These are phyloP conservation scores for Adineta ricciae DNA, from an alignment of 2,888 invertebrate genomes.

Conservation along the genomic window DNA sequence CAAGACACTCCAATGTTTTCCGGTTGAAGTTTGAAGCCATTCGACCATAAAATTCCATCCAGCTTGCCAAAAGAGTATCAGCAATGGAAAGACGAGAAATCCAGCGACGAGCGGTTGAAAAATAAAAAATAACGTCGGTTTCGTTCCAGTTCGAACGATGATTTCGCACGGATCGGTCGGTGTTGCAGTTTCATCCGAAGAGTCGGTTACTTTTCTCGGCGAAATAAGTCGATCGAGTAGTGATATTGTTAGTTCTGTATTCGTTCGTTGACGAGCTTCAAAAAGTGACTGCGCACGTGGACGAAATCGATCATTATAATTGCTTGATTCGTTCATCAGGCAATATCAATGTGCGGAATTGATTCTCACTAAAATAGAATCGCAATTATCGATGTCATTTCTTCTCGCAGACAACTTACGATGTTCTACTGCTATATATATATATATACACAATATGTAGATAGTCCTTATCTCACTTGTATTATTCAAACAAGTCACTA, in stretches of 20 bases:
- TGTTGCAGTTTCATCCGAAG: not conserved
- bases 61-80: not conserved
- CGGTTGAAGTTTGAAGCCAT: not conserved
- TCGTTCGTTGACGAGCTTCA: not conserved
- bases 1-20: not conserved
- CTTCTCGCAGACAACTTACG: too few species aligned
- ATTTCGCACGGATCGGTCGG: not conserved
- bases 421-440: not conserved
- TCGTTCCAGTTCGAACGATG: not conserved
- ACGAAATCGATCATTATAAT: not conserved
- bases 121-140: not conserved
- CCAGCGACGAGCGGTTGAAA: not conserved
- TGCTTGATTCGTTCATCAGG: not conserved
- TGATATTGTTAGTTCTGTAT: not conserved
- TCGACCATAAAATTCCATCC: conserved; percentile 16
- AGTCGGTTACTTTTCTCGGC: not conserved
- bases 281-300: not conserved
- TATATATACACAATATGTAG: not conserved
- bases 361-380: too few species aligned
- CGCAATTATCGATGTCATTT: too few species aligned
- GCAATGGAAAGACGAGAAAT: not conserved
- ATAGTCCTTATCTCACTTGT: not conserved
- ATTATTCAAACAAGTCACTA: not conserved
- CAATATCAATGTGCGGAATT: not conserved
- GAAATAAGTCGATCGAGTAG: not conserved